phyloP scores from a whole-genome alignment of 1,140 invertebrate genomes.

The Solenopsis invicta region DNA sequence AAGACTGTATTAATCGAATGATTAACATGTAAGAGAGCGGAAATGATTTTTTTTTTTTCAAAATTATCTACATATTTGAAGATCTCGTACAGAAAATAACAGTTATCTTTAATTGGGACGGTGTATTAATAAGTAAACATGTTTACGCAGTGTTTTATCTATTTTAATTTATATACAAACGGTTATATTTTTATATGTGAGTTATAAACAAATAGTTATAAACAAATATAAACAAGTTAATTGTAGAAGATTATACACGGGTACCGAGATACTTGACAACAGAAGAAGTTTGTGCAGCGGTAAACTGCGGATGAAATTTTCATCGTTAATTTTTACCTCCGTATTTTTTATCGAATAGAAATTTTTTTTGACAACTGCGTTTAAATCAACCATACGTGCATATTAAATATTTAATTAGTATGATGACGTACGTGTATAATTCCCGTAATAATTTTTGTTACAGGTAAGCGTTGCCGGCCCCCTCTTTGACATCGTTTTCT shows the following conservation, averaged over 20 bases:
- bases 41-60: background rate
- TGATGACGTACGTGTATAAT: slow-evolving; percentile 21
- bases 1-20: slow-evolving; percentile 11
- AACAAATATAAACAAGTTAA: slow-evolving; percentile 8
- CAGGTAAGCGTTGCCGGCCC: slow-evolving; percentile 69
- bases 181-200: background rate
- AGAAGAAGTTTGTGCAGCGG: background rate
- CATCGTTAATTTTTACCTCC: slow-evolving; percentile 11
- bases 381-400: slow-evolving; percentile 10
- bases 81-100: background rate
- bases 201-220: too few species aligned
- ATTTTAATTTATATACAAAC: background rate
- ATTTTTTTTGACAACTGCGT: background rate
- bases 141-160: background rate
- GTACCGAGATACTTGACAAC: too few species aligned
- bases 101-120: background rate
- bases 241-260: background rate
- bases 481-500: slow-evolving; percentile 69
- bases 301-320: background rate
- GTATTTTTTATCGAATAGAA: slow-evolving; percentile 12
- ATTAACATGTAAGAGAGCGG: background rate
- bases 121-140: slow-evolving; percentile 8
- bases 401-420: slow-evolving; percentile 22
- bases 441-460: slow-evolving; percentile 71
- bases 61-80: background rate